Evolutionary conservation across 1,140 invertebrate genomes (phyloP), one percentile per base, ranked within the genome.

Genomic region (Drosophila jambulina): DNA sequence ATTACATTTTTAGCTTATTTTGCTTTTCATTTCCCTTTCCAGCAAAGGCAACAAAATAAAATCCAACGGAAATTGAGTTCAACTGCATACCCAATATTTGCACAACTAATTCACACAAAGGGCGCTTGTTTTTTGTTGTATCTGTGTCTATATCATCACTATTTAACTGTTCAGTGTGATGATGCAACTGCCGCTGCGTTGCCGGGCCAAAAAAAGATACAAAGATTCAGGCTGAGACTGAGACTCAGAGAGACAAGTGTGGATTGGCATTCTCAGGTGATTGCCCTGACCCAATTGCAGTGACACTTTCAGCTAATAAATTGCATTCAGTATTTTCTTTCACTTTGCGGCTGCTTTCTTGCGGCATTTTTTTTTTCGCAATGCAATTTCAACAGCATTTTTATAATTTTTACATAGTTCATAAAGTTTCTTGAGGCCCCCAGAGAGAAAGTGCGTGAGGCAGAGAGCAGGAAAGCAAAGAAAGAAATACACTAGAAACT

Each of bases 301-400:
- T 75, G 69, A 70, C 81, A 84, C 85, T 88, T 88, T 88, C 77
- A 87, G 86, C 86, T 77, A 80, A 87, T 83, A 70, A 87, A 88
- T 80, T 87, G 82, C 81, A 68, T 67, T 72, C 77, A 87, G 70
- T 82, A 84, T 84, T 80, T 77, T 82, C 75, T 87, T 75, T 84
- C 75, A 79, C 85, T 87, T 87, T 88, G 87, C 85, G 78, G 62
- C 82, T 71, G 86, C 84, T 90, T 85, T 91, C 65, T 71, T 79
- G 75, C 48, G 54, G 54, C 76, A 68, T 70, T 63, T 78, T 58
- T 62, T 27, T 38, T 58, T 48, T 63, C 19, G 43, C 57, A 58
- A 40, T 72, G 70, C 70, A 74, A 72, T 72, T 78, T 81, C 60
- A 59, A 72, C 75, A 83, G 54, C 71, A 75, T 80, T 80, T 80